phyloP scores from a whole-genome alignment of 2,113 vertebrate genomes.

The Neolamprologus tretocephalus region DNA sequence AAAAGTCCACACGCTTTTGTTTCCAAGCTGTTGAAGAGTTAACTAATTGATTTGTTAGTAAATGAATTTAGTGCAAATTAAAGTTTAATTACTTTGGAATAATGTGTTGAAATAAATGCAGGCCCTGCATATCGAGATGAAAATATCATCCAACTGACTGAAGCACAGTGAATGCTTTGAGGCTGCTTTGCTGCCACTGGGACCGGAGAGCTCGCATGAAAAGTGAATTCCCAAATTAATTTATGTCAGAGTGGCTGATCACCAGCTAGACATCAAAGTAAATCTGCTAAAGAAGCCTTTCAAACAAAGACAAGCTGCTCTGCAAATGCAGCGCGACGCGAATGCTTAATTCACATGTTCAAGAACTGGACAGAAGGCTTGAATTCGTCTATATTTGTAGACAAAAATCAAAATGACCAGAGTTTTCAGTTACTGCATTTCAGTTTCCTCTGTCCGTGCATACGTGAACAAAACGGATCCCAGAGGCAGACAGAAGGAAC shows the following conservation, averaged over 20 bases:
- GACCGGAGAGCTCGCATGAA: neutral
- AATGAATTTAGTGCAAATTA: neutral
- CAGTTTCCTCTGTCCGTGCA: neutral
- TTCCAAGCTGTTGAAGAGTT: neutral
- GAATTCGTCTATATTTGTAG: neutral
- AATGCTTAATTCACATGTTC: neutral
- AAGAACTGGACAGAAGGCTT: neutral
- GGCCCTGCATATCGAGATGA: neutral
- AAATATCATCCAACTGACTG: neutral
- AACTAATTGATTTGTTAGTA: neutral
- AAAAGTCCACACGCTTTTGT: accelerated
- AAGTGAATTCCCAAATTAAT: neutral
- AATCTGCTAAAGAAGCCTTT: neutral
- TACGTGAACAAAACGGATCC: neutral
- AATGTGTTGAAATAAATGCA: neutral
- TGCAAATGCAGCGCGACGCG: neutral
- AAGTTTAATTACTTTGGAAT: neutral
- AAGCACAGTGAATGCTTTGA: neutral
- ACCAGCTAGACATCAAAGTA: neutral
- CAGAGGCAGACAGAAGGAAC: neutral
- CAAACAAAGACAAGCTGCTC: neutral
- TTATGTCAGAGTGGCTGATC: neutral
- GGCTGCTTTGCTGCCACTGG: neutral
- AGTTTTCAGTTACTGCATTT: neutral
- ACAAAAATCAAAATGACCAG: neutral